These are phyloP conservation scores for Orgyia antiqua DNA, from an alignment of 2,888 invertebrate species.

Conservation along the genomic window DNA sequence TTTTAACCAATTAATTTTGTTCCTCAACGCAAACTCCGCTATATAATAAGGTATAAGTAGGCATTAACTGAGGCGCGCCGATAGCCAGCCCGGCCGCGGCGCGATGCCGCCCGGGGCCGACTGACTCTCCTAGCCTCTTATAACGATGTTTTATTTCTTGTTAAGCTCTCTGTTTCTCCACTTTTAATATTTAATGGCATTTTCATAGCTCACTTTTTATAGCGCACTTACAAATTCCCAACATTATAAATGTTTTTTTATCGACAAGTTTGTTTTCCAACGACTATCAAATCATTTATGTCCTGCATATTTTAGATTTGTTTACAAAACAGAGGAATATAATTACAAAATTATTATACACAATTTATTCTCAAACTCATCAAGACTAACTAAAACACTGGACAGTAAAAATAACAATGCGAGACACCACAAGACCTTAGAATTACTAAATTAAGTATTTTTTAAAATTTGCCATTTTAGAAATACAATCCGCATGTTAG, in stretches of 20 bases:
- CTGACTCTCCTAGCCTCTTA: constrained; percentile 65
- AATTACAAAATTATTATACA: too few relatives aligned
- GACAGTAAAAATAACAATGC: too few relatives aligned
- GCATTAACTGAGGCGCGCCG: constrained; percentile 76
- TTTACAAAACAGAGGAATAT: not conserved
- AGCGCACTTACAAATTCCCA: constrained; percentile 70
- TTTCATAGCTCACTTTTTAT: constrained; percentile 76
- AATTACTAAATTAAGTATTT: too few relatives aligned
- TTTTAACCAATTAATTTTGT: constrained; percentile 81
- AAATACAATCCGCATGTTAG: too few relatives aligned
- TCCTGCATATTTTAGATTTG: constrained; percentile 26
- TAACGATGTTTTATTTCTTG: constrained; percentile 78
- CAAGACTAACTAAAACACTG: too few relatives aligned
- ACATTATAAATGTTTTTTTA: constrained; percentile 67
- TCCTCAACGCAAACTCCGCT: constrained; percentile 79
- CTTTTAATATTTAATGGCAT: constrained; percentile 78
- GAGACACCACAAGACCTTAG: too few relatives aligned
- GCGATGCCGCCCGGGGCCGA: constrained; percentile 30
- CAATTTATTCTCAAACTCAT: too few relatives aligned
- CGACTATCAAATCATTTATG: constrained; percentile 26
- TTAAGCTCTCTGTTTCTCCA: constrained; percentile 78
- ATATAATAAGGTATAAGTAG: constrained; percentile 79
- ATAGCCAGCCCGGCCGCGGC: constrained; percentile 52
- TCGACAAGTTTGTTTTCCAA: constrained; percentile 21
- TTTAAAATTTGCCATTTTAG: too few relatives aligned